Evolutionary conservation across 2,888 invertebrate genomes (phyloP), one percentile per base, ranked within the genome.

Genomic region (Chrysomela aeneicollis): DNA sequence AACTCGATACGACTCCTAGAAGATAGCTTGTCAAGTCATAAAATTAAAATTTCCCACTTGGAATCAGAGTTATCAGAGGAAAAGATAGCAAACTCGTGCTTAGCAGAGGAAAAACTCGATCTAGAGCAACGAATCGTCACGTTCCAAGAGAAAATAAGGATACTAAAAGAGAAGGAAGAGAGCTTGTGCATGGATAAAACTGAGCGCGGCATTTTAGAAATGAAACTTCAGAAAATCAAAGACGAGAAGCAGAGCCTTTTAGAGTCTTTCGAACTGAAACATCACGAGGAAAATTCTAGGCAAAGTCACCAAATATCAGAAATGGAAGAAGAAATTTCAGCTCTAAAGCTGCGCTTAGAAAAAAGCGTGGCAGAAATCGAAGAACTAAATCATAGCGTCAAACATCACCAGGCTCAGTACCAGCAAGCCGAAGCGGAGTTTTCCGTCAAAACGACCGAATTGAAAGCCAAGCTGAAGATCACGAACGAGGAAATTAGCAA

Each of bases 141-240:
- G 32, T 47, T 68, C 0, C 30, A 57, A 10, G 71, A 72, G 59
- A 62, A 64, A 17, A 57, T 70, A 17, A 42, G 65, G 37, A 67
- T 74, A 12, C 64, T 64, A 1, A 71, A 74, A 68, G 70, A 74
- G 54, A 68, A 67, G 62, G 66, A 69, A 6, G 71, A 72, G 46
- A 17, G 63, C 6, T 17, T 71, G 12, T 60, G 66, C 6, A 22
- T 75, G 17, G 68, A 72, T 12, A 64, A 67, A 37, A 71, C 69
- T 17, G 72, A 71, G 52, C 68, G 70, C 30, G 61, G 61, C 22
- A 42, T 75, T 10, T 53, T 73, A 32, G 68, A 74, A 54, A 57
- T 71, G 42, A 76, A 75, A 64, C 55, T 74, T 12, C 67, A 72
- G 37, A 67, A 70, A 46, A 15, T 72, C 17, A 73, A 77, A 67